phyloP scores from a whole-genome alignment of 1,140 invertebrate genomes.

The Stenopsyche tienmushanensis region DNA sequence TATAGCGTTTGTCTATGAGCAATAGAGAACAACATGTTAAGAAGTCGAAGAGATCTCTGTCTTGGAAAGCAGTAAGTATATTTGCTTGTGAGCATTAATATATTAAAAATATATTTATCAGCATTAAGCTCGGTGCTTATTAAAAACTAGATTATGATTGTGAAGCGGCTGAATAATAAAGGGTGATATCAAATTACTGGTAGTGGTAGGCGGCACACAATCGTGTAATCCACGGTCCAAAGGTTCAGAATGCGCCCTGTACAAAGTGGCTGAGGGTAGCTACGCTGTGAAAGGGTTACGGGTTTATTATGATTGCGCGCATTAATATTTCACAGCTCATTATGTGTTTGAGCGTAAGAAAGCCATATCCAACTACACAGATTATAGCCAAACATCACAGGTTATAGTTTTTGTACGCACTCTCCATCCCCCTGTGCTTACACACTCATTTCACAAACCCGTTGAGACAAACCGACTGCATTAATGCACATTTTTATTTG shows the following conservation, averaged over 20 bases:
- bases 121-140: too few species aligned
- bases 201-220: conserved; percentile 16
- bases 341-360: conserved; percentile 42
- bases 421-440: background rate
- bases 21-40: too few species aligned
- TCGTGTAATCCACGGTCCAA: conserved; percentile 29
- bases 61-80: too few species aligned
- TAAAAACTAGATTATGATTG: too few species aligned
- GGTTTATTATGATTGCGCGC: conserved; percentile 42
- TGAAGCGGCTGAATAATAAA: conserved; percentile 22
- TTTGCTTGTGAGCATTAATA: too few species aligned
- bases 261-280: conserved; percentile 21
- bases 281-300: conserved; percentile 39
- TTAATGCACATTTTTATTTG: too few species aligned
- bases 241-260: conserved; percentile 24
- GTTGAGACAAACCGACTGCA: too few species aligned
- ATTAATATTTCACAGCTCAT: conserved; percentile 43
- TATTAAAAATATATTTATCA: too few species aligned
- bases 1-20: too few species aligned
- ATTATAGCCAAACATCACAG: conserved; percentile 40
- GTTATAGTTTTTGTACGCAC: conserved; percentile 34
- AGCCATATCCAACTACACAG: conserved; percentile 39
- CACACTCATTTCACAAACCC: too few species aligned
- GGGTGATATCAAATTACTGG: conserved; percentile 26
- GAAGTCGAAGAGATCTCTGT: too few species aligned